A percentile compares a stretch with the other conserved stretches of the same genome.
Conservation (phyloP, 2,888 invertebrate species). For the Tiliacea citrago region DNA sequence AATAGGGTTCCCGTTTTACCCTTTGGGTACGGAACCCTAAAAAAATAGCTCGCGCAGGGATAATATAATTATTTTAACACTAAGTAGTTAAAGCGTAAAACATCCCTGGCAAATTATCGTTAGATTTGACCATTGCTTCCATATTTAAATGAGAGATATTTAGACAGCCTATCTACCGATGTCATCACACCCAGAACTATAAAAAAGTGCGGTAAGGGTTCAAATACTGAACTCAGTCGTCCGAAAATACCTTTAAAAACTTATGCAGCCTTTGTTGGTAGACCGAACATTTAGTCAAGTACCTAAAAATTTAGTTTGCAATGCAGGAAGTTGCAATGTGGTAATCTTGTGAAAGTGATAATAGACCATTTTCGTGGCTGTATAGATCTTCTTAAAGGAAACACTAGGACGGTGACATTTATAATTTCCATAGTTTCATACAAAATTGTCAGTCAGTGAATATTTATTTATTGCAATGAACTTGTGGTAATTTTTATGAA, state of each 20-base stretch:
- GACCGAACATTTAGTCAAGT: neutral
- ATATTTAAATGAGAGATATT: too few species aligned
- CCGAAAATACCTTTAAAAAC: neutral
- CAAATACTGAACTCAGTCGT: too few species aligned
- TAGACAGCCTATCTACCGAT: neutral
- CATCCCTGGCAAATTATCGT: too few species aligned
- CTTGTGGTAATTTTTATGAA: neutral
- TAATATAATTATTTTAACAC: too few species aligned
- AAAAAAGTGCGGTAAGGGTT: neutral
- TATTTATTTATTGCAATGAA: constrained; percentile 29
- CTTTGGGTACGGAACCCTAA: too few species aligned
- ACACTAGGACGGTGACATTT: constrained; percentile 26
- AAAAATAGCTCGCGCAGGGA: too few species aligned
- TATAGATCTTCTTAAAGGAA: constrained; percentile 45
- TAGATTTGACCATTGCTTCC: neutral
- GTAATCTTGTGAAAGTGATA: too few species aligned
- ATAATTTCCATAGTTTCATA: constrained; percentile 23
- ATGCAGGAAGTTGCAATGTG: neutral
- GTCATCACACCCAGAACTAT: neutral
- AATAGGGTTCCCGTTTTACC: too few species aligned
- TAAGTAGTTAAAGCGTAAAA: too few species aligned
- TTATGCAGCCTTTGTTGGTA: neutral
- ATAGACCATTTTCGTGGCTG: constrained; percentile 43
- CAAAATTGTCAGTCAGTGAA: constrained; percentile 54
- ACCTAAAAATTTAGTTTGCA: neutral